Conservation (phyloP, 2,888 invertebrate genomes). For the Apantesis nais region DNA sequence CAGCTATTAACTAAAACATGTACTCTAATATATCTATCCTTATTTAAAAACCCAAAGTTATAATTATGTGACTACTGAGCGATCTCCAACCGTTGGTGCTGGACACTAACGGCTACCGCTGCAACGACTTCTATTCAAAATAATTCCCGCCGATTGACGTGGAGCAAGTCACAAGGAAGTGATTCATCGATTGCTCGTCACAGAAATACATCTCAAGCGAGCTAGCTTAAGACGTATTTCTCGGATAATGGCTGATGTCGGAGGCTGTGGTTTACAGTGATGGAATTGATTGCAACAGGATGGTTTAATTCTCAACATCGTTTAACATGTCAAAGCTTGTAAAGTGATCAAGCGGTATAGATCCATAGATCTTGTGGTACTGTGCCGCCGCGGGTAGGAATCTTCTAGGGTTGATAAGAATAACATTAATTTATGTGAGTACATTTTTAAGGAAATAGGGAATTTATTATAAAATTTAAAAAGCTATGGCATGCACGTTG, state of each 20-base stretch:
- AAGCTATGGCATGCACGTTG: background rate
- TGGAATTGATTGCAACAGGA: conserved; percentile 16
- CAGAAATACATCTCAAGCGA: background rate
- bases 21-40: too few relatives aligned
- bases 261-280: background rate
- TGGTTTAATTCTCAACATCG: conserved; percentile 36
- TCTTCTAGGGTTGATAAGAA: conserved; percentile 27
- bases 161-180: conserved; percentile 1
- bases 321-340: conserved; percentile 47
- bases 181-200: background rate
- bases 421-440: background rate
- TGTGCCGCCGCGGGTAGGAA: conserved; percentile 16
- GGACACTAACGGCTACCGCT: background rate
- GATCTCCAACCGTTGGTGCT: background rate
- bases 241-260: background rate
- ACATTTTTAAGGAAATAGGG: background rate
- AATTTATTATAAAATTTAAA: background rate
- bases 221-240: background rate
- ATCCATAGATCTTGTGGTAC: conserved; percentile 32
- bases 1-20: too few relatives aligned
- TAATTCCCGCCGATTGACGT: background rate
- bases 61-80: background rate
- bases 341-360: conserved; percentile 33
- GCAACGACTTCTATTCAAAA: background rate
- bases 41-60: too few relatives aligned